phyloP scores from a whole-genome alignment of 2,888 invertebrate species.

The Acanthoscelides obtectus region DNA sequence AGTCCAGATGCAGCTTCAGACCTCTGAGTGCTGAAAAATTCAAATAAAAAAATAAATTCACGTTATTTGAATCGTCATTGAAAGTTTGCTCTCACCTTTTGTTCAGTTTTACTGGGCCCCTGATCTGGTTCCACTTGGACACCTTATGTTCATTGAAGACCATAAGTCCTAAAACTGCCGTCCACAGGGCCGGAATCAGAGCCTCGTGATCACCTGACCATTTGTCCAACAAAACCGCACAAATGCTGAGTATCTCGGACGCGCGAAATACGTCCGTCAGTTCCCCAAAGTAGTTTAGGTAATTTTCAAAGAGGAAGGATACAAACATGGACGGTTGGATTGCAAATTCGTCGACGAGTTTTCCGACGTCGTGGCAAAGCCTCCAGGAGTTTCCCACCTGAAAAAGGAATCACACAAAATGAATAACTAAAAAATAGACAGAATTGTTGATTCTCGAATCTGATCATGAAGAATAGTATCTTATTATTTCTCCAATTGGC shows the following conservation, averaged over 20 bases:
- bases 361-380: constrained; percentile 60
- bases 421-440: too few species aligned
- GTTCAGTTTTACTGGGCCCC: constrained; percentile 46
- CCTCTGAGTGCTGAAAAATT: constrained; percentile 13
- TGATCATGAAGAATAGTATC: too few species aligned
- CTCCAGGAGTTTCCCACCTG: constrained; percentile 45
- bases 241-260: constrained; percentile 63
- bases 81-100: constrained; percentile 15
- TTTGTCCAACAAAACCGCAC: constrained; percentile 63
- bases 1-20: constrained; percentile 10
- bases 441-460: too few species aligned
- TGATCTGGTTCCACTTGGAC: constrained; percentile 70
- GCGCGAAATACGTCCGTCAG: constrained; percentile 60
- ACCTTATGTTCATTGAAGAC: constrained; percentile 62
- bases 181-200: constrained; percentile 55
- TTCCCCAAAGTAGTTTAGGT: constrained; percentile 52
- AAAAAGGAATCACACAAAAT: too few species aligned
- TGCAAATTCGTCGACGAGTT: constrained; percentile 62
- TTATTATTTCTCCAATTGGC: too few species aligned
- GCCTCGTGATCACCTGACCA: constrained; percentile 54
- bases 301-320: constrained; percentile 70
- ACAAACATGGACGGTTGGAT: constrained; percentile 63
- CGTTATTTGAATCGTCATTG: background rate
- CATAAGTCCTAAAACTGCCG: constrained; percentile 67
- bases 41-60: background rate